A percentile compares a stretch with the other conserved stretches of the same genome.
These are phyloP conservation scores for Drosophila algonquin DNA, from an alignment of 2,888 invertebrate species.

Conservation along the genomic window DNA sequence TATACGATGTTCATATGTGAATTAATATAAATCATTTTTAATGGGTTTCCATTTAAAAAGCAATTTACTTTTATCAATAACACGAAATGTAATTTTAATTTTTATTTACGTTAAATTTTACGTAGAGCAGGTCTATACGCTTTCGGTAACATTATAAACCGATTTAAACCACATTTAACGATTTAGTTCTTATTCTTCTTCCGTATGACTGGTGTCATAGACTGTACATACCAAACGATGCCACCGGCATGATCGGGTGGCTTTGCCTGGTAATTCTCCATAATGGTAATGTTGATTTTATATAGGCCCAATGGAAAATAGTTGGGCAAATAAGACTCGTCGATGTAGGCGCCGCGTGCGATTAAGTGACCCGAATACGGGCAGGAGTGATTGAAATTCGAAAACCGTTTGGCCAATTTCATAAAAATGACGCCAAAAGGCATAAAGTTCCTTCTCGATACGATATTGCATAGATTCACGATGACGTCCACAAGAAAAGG, in stretches of 20 bases:
- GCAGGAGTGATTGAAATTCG: slow-evolving; percentile 53
- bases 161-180: not conserved
- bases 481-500: slow-evolving; percentile 49
- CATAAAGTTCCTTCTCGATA: slow-evolving; percentile 31
- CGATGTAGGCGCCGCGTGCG: slow-evolving; percentile 24
- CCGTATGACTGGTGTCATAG: slow-evolving; percentile 7
- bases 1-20: not conserved
- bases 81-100: not conserved
- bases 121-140: not conserved
- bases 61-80: not conserved
- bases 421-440: slow-evolving; percentile 33
- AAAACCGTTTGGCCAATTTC: slow-evolving; percentile 1
- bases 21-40: not conserved
- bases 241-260: slow-evolving; percentile 5
- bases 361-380: slow-evolving; percentile 37
- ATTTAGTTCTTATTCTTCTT: not conserved
- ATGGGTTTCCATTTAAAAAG: not conserved
- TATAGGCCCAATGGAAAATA: slow-evolving; percentile 21
- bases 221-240: slow-evolving; percentile 10
- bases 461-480: slow-evolving; percentile 46
- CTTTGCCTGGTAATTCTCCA: not conserved
- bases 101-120: not conserved
- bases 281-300: slow-evolving; percentile 24
- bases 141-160: not conserved
- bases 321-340: slow-evolving; percentile 23